These are phyloP conservation scores for Leptodirus hochenwartii DNA, from an alignment of 2,888 invertebrate species.

Conservation along the genomic window DNA sequence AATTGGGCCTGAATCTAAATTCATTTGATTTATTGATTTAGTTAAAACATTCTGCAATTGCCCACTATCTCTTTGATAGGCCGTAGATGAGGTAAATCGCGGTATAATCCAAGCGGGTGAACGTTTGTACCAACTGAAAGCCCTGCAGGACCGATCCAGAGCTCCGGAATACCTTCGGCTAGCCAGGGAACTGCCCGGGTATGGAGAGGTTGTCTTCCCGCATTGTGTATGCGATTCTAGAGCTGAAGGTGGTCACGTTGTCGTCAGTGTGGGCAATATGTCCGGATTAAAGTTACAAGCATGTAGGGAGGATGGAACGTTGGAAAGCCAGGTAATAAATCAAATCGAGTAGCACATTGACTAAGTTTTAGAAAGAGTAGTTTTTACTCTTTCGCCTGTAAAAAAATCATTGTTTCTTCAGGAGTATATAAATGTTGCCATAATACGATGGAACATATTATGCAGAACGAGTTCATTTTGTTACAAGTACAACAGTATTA, in stretches of 20 bases:
- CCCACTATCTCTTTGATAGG: too few species aligned
- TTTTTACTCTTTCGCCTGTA: too few species aligned
- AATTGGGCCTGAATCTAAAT: too few species aligned
- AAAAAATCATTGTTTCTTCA: too few species aligned
- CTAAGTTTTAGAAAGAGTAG: too few species aligned
- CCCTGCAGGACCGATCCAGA: constrained; percentile 77
- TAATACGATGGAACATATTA: too few species aligned
- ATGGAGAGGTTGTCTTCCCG: constrained; percentile 87
- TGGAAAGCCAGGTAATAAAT: constrained; percentile 35
- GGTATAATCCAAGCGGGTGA: constrained; percentile 82
- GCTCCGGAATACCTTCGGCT: constrained; percentile 72
- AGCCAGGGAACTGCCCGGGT: constrained; percentile 76
- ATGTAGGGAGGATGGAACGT: constrained; percentile 63
- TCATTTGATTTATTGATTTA: too few species aligned
- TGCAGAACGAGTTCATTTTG: too few species aligned
- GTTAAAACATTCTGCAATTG: too few species aligned
- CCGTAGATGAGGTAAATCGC: constrained; percentile 88
- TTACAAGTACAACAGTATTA: too few species aligned
- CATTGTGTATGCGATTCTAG: constrained; percentile 84
- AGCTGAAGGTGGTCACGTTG: constrained; percentile 64
- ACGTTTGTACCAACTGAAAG: constrained; percentile 88
- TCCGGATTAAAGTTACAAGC: constrained; percentile 56
- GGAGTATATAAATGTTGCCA: too few species aligned
- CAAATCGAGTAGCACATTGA: too few species aligned
- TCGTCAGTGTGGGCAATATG: constrained; percentile 33